Percentiles rank a stretch among this genome's conserved stretches.
Conservation (phyloP, 1,140 invertebrate species). For the Rhopalosiphum maidis region DNA sequence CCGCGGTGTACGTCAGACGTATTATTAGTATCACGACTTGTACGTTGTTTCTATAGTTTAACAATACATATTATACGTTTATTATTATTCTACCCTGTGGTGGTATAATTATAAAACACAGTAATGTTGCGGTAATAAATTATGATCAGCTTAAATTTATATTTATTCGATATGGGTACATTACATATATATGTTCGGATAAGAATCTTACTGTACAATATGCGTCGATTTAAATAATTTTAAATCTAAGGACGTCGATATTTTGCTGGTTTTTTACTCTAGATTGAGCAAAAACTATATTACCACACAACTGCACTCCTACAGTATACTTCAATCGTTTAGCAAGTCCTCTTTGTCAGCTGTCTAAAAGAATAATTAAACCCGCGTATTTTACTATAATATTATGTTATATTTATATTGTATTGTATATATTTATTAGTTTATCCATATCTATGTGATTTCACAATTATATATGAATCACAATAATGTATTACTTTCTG, state of each 20-base stretch:
- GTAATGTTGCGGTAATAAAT: background rate
- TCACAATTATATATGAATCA: background rate
- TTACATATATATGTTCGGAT: background rate
- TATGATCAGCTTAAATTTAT: background rate
- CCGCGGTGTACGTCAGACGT: background rate
- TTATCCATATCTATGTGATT: background rate
- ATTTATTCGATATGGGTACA: background rate
- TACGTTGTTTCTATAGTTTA: background rate
- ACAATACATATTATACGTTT: background rate
- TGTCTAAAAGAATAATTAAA: background rate
- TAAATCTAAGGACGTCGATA: background rate
- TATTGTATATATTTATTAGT: too few relatives aligned
- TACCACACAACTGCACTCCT: background rate
- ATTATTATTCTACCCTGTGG: conserved; percentile 6
- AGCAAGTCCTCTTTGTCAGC: background rate
- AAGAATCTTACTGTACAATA: background rate
- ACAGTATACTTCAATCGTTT: background rate
- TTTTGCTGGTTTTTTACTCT: background rate
- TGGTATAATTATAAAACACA: background rate
- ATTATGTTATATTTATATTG: background rate
- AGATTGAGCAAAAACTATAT: background rate
- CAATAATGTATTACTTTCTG: background rate
- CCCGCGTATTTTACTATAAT: background rate
- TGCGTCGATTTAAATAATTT: background rate
- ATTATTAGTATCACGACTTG: background rate